Evolutionary conservation across 2,888 invertebrate species (phyloP).

Genomic region (Macaria notata): DNA sequence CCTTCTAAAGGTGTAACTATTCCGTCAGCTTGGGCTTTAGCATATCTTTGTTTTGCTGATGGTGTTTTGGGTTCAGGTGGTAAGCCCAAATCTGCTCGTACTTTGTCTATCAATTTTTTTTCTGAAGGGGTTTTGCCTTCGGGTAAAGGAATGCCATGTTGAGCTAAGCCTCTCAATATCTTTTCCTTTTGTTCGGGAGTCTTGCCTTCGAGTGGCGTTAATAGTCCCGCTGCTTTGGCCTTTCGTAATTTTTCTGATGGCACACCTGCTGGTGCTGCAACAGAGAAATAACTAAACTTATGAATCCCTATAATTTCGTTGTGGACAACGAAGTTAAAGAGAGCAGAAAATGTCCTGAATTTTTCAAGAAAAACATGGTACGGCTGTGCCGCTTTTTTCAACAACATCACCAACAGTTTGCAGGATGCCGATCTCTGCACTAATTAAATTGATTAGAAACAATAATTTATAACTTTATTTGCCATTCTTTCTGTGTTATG

Average conservation of each 20-base stretch:
- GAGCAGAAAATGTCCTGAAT: too few species aligned
- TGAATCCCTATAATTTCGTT: too few species aligned
- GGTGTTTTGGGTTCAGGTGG: constrained; percentile 37
- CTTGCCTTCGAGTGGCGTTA: constrained; percentile 37
- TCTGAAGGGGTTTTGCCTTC: constrained; percentile 40
- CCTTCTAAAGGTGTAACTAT: constrained; percentile 36
- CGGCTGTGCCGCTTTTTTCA: too few species aligned
- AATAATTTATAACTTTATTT: too few species aligned
- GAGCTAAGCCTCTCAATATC: constrained; percentile 34
- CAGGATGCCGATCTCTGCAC: too few species aligned
- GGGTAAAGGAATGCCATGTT: constrained; percentile 39
- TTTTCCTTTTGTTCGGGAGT: constrained; percentile 37
- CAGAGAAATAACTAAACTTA: too few species aligned
- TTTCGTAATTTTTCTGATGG: constrained; percentile 12
- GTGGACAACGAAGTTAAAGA: too few species aligned
- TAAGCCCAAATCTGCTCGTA: constrained; percentile 39
- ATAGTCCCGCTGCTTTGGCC: constrained; percentile 13
- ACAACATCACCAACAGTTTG: too few species aligned
- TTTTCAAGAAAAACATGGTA: too few species aligned
- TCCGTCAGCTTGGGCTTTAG: constrained; percentile 31
- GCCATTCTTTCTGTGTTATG: too few species aligned
- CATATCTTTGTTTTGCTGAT: constrained; percentile 21
- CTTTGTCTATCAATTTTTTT: constrained; percentile 35
- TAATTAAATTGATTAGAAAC: too few species aligned
- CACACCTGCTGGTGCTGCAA: neutral